These are phyloP conservation scores for Trachelus tabidus DNA, from an alignment of 2,888 invertebrate genomes.

Conservation along the genomic window DNA sequence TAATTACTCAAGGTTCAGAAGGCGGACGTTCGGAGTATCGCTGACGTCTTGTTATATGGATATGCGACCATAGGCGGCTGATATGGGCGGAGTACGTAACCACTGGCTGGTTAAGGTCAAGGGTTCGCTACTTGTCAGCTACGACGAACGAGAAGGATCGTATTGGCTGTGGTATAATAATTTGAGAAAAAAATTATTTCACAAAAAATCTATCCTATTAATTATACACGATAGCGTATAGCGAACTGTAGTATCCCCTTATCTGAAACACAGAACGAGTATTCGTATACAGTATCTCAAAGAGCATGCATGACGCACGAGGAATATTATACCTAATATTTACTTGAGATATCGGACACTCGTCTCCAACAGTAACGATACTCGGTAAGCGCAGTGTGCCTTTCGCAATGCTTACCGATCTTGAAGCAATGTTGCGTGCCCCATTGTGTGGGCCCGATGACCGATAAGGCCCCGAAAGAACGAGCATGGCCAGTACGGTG, in stretches of 20 bases:
- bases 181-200: too few relatives aligned
- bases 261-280: too few relatives aligned
- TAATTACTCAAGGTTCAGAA: conserved; percentile 17
- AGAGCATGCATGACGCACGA: conserved; percentile 12
- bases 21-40: neutral
- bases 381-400: conserved; percentile 47
- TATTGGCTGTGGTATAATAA: too few relatives aligned
- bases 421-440: conserved; percentile 45
- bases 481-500: too few relatives aligned
- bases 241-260: too few relatives aligned
- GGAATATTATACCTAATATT: conserved; percentile 42
- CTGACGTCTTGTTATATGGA: conserved; percentile 19
- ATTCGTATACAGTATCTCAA: too few relatives aligned
- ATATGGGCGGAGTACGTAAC: conserved; percentile 8
- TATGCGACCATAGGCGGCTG: neutral
- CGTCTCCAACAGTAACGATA: conserved; percentile 39
- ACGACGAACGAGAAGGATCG: neutral
- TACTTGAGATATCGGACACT: conserved; percentile 52
- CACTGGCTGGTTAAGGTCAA: conserved; percentile 5
- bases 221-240: too few relatives aligned
- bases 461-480: conserved; percentile 35
- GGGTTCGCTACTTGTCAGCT: neutral
- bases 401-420: conserved; percentile 41
- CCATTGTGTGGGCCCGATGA: conserved; percentile 39
- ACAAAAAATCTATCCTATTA: too few relatives aligned